These are phyloP conservation scores for Psittacula cyanocephala DNA, from an alignment of 2,113 vertebrate genomes.

Conservation along the genomic window DNA sequence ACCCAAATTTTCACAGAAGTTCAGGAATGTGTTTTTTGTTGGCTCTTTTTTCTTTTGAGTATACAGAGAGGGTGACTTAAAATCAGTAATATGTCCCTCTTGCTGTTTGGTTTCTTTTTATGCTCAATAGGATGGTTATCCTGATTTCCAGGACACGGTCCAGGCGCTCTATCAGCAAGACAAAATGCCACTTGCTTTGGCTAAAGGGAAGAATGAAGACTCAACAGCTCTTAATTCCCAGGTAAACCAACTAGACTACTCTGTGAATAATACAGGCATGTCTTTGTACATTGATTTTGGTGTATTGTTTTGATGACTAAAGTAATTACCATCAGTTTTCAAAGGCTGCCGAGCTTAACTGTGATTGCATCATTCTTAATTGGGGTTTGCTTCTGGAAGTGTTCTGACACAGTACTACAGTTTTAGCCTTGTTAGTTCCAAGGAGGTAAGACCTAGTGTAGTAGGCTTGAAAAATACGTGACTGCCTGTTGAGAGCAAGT, in stretches of 20 bases:
- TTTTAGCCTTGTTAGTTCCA: conserved; percentile 3
- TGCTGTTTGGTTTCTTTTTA: conserved; percentile 31
- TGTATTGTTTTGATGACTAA: conserved; percentile 9
- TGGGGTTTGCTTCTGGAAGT: neutral
- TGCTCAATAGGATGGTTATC: conserved; percentile 85
- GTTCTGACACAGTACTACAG: neutral
- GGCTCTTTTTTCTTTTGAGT: neutral
- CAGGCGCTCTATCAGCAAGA: conserved; percentile 90
- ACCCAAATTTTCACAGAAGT: neutral
- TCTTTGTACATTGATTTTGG: neutral
- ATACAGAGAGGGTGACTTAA: neutral
- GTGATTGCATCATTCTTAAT: neutral
- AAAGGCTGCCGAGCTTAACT: neutral
- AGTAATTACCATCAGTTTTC: conserved; percentile 3
- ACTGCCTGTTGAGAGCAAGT: conserved; percentile 9
- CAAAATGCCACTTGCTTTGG: conserved; percentile 83
- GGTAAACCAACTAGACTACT: conserved; percentile 66
- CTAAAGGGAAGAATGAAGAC: conserved; percentile 91
- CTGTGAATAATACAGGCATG: neutral
- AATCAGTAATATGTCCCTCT: neutral
- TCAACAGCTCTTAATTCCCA: conserved; percentile 84
- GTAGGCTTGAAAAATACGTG: neutral
- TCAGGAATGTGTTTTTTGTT: neutral
- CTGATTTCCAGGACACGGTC: conserved; percentile 91
- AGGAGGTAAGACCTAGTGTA: neutral